Base-by-base conservation (phyloP, 2,888 invertebrate species). In the Cheilosia pagana region DNA sequence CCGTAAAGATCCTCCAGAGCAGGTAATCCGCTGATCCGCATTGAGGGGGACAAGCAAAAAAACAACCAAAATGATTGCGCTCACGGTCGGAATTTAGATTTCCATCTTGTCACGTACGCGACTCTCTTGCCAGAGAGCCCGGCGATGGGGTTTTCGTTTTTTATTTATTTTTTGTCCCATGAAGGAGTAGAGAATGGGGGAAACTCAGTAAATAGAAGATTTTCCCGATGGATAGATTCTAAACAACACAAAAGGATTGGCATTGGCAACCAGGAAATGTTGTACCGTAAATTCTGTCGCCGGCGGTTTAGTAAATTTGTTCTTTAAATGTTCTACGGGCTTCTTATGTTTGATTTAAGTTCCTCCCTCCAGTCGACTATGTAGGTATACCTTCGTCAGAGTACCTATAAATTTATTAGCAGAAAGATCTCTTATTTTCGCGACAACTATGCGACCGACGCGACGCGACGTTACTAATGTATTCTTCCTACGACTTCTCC, bases 81-180 rank as follows among this genome's bases (percentile, higher is more conserved):
- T 85, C 85, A 85, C 85, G 85, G 85, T 85, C 75, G 85, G 81
- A 85, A 85, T 85, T 85, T 85, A 87, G 87, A 88, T 88, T 88
- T 87, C 74, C 87, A 88, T 87, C 87, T 87, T 87, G 87, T 88
- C 87, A 88, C 87, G 87, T 88, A 87, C 86, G 79, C 79, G 74
- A 85, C 74, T 83, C 82, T 59, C 67, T 50, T 59, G 67, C 55
- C 55, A 10, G 28, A 53, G 68, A 68, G 45, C 39, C 48, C 55
- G 81, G 81, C 75, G 68, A 52, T 81, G 35, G 35, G 10, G 12
- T 81, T 45, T 81, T 60, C 68, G 28, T 21, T 35, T 81, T 21
- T 75, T 21, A 28, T 81, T 21, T 75, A 63, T 31, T n/a, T 8
- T 10, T 19, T 62, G 23, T n/a, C 31, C 28, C 21, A 53, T 77